These are phyloP conservation scores for Xanthia icteritia DNA, from an alignment of 2,888 invertebrate species.

Conservation along the genomic window DNA sequence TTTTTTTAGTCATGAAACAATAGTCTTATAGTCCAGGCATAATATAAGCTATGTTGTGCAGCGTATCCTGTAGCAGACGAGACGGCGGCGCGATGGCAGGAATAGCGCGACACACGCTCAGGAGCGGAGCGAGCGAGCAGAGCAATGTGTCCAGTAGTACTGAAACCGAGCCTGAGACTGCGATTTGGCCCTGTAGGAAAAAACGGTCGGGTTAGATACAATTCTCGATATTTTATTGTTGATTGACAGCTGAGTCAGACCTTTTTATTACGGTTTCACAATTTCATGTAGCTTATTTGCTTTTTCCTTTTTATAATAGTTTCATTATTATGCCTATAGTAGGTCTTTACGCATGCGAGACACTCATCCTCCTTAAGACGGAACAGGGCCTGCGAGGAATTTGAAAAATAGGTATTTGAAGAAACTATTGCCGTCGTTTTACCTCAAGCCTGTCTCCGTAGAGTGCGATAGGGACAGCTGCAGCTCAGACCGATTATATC, in stretches of 20 bases:
- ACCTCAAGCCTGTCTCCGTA: too few species aligned
- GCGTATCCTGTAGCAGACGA: constrained; percentile 91
- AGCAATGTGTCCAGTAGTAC: constrained; percentile 97
- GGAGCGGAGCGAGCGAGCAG: constrained; percentile 96
- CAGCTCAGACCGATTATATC: too few species aligned
- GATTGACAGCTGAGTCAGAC: neutral
- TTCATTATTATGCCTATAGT: neutral
- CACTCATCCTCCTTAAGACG: constrained; percentile 79
- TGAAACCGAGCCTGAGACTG: constrained; percentile 98
- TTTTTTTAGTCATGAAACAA: neutral
- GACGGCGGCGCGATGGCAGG: constrained; percentile 92
- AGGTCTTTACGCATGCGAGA: neutral
- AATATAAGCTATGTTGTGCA: constrained; percentile 98
- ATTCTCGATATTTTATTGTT: neutral
- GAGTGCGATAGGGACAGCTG: too few species aligned
- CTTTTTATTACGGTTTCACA: neutral
- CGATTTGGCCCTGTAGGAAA: constrained; percentile 95
- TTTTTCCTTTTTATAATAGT: neutral
- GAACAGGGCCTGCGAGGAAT: too few species aligned
- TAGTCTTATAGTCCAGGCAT: constrained; percentile 90
- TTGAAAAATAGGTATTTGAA: too few species aligned
- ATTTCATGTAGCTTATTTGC: neutral
- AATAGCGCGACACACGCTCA: constrained; percentile 96
- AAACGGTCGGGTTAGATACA: neutral
- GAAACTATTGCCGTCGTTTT: too few species aligned